Conservation (phyloP, 2,113 vertebrate genomes). For the Cavia aperea region DNA sequence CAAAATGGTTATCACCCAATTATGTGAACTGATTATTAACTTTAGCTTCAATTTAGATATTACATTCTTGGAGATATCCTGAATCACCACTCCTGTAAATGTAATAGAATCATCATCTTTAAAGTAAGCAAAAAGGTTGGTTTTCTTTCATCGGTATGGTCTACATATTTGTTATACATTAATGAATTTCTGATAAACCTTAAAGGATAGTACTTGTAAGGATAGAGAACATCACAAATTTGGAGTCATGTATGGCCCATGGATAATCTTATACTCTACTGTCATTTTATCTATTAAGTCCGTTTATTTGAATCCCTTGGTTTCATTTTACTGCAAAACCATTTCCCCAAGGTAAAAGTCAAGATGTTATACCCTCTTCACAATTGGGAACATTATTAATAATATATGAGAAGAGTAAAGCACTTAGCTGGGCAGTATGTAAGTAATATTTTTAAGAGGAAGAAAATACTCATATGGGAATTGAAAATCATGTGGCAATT, state of each 20-base stretch:
- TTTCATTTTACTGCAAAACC: slow-evolving; percentile 42
- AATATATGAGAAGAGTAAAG: slow-evolving; percentile 51
- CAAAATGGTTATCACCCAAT: not conserved
- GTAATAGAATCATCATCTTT: not conserved
- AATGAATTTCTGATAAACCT: slow-evolving; percentile 26
- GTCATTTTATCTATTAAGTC: not conserved
- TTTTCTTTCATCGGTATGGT: not conserved
- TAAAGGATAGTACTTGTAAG: not conserved
- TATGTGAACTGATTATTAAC: slow-evolving; percentile 34
- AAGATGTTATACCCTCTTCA: slow-evolving; percentile 23
- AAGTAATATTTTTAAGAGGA: slow-evolving; percentile 49
- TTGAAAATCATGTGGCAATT: not conserved
- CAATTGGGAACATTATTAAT: slow-evolving; percentile 52
- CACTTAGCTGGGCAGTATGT: slow-evolving; percentile 52
- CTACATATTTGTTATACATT: not conserved
- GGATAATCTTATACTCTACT: not conserved
- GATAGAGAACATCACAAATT: not conserved
- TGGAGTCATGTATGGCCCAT: not conserved
- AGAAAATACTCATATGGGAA: slow-evolving; percentile 39
- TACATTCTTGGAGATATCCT: not conserved
- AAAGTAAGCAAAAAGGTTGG: not conserved
- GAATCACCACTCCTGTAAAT: not conserved
- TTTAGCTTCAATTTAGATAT: not conserved
- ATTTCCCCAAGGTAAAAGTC: slow-evolving; percentile 46
- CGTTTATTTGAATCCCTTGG: not conserved